Percentiles rank a stretch among this genome's conserved stretches.
These are phyloP conservation scores for Speoplatyrhinus poulsoni DNA, from an alignment of 2,113 vertebrate genomes.

Conservation along the genomic window DNA sequence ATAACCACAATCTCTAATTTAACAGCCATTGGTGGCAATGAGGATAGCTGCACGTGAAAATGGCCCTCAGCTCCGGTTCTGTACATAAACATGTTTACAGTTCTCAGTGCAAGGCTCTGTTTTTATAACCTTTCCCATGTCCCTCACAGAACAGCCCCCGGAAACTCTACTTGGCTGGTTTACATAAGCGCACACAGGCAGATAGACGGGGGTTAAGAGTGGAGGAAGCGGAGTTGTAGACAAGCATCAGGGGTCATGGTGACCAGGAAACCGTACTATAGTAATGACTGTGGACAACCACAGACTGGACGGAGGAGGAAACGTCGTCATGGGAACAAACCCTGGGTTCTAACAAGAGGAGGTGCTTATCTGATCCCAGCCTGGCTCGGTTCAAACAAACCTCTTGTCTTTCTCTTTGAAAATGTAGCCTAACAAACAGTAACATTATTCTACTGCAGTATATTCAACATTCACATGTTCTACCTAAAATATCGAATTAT, in stretches of 20 bases:
- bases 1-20: too few relatives aligned
- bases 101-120: slow-evolving; percentile 55
- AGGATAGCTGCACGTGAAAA: slow-evolving; percentile 45
- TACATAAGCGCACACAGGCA: slow-evolving; percentile 53
- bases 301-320: slow-evolving; percentile 75
- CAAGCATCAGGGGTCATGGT: slow-evolving; percentile 65
- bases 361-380: slow-evolving; percentile 71
- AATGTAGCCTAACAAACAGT: too few relatives aligned
- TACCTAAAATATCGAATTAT: too few relatives aligned
- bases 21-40: slow-evolving; percentile 11
- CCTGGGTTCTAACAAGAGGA: slow-evolving; percentile 14
- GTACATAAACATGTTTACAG: slow-evolving; percentile 56
- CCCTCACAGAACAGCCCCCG: slow-evolving; percentile 62
- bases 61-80: slow-evolving; percentile 48
- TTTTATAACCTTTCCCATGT: slow-evolving; percentile 70
- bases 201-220: slow-evolving; percentile 16
- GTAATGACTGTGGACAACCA: slow-evolving; percentile 60
- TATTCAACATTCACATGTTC: too few relatives aligned
- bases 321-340: slow-evolving; percentile 77
- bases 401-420: background rate
- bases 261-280: slow-evolving; percentile 59
- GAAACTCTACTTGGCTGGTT: slow-evolving; percentile 61
- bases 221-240: slow-evolving; percentile 58
- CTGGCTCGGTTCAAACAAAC: slow-evolving; percentile 7
- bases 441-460: too few relatives aligned